phyloP scores from a whole-genome alignment of 2,797 vertebrate genomes.

The Poecilia velifera region DNA sequence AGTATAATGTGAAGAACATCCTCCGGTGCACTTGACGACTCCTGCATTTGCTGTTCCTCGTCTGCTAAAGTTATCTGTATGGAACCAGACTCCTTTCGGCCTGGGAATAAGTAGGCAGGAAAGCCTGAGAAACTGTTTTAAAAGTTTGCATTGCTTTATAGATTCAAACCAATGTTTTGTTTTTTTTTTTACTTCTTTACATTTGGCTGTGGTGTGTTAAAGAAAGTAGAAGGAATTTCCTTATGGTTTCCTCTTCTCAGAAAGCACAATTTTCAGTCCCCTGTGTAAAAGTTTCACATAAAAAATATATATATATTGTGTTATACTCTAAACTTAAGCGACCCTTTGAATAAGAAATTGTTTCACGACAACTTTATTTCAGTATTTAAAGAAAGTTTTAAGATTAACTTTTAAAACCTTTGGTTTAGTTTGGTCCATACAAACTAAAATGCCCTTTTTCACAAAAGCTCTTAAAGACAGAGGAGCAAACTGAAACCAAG shows the following conservation, averaged over 20 bases:
- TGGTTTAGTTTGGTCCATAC: constrained; percentile 31
- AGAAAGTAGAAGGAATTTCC: constrained; percentile 46
- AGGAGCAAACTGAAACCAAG: constrained; percentile 26
- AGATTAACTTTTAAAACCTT: constrained; percentile 30
- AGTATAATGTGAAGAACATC: constrained; percentile 26
- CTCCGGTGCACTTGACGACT: constrained; percentile 35
- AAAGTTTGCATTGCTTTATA: constrained; percentile 63
- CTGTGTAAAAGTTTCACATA: constrained; percentile 34
- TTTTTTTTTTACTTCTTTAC: constrained; percentile 19
- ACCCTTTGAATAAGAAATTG: constrained; percentile 16
- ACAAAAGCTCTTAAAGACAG: constrained; percentile 16
- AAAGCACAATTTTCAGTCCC: constrained; percentile 37
- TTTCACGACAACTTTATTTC: constrained; percentile 19
- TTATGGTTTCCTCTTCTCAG: constrained; percentile 49
- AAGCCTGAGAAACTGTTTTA: constrained; percentile 51
- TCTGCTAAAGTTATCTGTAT: constrained; percentile 63
- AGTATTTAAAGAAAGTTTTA: constrained; percentile 39
- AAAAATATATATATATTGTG: constrained; percentile 42
- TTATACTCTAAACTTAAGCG: constrained; percentile 34
- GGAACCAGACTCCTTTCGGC: constrained; percentile 57
- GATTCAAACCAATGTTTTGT: constrained; percentile 54
- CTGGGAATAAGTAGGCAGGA: constrained; percentile 58
- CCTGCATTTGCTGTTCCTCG: constrained; percentile 19
- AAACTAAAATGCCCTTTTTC: constrained; percentile 20
- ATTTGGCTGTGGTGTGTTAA: constrained; percentile 63